Evolutionary conservation across 2,797 vertebrate genomes (phyloP).

Genomic region (Meriones psammophilus): DNA sequence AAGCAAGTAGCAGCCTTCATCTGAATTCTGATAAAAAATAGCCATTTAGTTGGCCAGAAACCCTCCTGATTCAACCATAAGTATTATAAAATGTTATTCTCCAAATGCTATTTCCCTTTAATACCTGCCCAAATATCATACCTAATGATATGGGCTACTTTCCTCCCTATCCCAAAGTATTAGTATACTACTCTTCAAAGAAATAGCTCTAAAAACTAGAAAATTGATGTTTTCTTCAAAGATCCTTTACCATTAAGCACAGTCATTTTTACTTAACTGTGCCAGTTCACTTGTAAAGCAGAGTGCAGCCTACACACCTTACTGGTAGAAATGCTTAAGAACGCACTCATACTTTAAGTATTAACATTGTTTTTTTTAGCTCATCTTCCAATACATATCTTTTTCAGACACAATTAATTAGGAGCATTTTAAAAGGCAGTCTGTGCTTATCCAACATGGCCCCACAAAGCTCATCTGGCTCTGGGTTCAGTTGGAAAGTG

Average conservation of each 20-base stretch:
- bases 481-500: not conserved
- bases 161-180: not conserved
- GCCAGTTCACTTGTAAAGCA: not conserved
- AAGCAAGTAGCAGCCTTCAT: not conserved
- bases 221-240: not conserved
- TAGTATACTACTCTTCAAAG: not conserved
- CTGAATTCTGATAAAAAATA: not conserved
- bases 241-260: slow-evolving; percentile 10
- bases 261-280: not conserved
- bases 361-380: not conserved
- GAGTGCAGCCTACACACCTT: not conserved
- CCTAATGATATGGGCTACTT: not conserved
- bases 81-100: slow-evolving; percentile 10
- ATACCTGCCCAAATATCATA: not conserved
- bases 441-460: not conserved
- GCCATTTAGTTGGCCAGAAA: not conserved
- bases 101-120: slow-evolving; percentile 16
- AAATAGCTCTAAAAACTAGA: not conserved
- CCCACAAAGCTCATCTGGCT: not conserved
- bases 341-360: not conserved
- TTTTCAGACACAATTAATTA: slow-evolving; percentile 22
- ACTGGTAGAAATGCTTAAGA: not conserved
- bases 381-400: not conserved
- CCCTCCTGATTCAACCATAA: not conserved
- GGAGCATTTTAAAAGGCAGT: slow-evolving; percentile 47